These are phyloP conservation scores for Cotesia vestalis DNA, from an alignment of 1,140 invertebrate genomes.

Conservation along the genomic window DNA sequence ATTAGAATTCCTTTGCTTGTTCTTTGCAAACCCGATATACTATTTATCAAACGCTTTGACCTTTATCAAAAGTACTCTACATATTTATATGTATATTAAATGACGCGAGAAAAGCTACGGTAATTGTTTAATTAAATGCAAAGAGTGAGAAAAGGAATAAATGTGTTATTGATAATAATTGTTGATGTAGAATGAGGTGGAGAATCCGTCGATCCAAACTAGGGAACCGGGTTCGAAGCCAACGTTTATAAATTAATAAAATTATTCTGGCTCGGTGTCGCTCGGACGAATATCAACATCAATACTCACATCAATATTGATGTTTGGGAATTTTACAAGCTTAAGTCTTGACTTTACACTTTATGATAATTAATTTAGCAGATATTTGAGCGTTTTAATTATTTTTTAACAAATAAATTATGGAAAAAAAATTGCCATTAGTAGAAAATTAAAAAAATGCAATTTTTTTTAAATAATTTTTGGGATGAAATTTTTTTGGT, in stretches of 20 bases:
- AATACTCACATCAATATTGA: too few relatives aligned
- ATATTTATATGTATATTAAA: not conserved
- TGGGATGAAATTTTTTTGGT: too few relatives aligned
- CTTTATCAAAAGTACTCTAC: not conserved
- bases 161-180: conserved; percentile 44
- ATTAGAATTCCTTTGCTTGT: conserved; percentile 13
- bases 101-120: not conserved
- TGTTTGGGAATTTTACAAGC: too few relatives aligned
- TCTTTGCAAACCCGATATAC: conserved; percentile 11
- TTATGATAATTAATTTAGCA: too few relatives aligned
- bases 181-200: conserved; percentile 43
- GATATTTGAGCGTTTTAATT: too few relatives aligned
- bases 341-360: too few relatives aligned
- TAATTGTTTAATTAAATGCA: conserved; percentile 19
- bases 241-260: conserved; percentile 21
- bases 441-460: too few relatives aligned
- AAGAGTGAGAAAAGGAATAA: conserved; percentile 31
- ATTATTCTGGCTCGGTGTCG: too few relatives aligned
- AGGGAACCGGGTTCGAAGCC: not conserved
- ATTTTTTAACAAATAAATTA: too few relatives aligned
- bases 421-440: too few relatives aligned
- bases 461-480: too few relatives aligned
- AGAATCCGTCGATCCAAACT: conserved; percentile 4
- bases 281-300: too few relatives aligned
- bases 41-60: conserved; percentile 13